Conservation (phyloP, 2,888 invertebrate species). For the Alviniconcha strummeri region DNA sequence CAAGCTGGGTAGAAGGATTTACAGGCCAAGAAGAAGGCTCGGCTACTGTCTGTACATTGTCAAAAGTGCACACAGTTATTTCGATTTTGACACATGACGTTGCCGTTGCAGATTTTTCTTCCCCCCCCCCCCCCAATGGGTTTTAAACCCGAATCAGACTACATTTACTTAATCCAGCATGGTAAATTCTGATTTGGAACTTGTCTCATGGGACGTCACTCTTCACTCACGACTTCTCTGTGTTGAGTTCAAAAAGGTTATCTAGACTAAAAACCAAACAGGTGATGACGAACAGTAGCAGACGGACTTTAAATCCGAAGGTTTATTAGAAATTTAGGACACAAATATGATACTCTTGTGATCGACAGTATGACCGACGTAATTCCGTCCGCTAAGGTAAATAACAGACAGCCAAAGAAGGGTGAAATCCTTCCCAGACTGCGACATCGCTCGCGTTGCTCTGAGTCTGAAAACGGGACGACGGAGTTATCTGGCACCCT, state of each 20-base stretch:
- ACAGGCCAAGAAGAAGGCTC: too few relatives aligned
- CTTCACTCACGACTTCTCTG: neutral
- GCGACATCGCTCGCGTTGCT: constrained; percentile 37
- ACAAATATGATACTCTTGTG: too few relatives aligned
- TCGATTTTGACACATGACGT: too few relatives aligned
- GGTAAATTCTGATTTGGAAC: neutral
- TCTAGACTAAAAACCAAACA: neutral
- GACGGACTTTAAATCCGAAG: neutral
- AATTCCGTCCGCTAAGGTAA: neutral
- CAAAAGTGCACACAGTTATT: too few relatives aligned
- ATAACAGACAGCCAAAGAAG: constrained; percentile 12
- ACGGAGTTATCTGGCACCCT: neutral
- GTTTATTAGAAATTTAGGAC: too few relatives aligned
- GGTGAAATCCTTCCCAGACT: constrained; percentile 33
- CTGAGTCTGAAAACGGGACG: constrained; percentile 38
- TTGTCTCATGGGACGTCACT: neutral
- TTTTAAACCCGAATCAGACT: too few relatives aligned
- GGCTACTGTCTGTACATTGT: too few relatives aligned
- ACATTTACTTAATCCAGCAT: too few relatives aligned
- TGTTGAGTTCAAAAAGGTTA: neutral
- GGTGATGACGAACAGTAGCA: constrained; percentile 1
- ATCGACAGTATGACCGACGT: neutral
- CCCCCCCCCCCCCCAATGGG: too few relatives aligned
- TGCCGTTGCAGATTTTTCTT: too few relatives aligned
- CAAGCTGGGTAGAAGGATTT: too few relatives aligned